Evolutionary conservation across 2,113 vertebrate species (phyloP).

Genomic region (Melanostigma gelatinosum): DNA sequence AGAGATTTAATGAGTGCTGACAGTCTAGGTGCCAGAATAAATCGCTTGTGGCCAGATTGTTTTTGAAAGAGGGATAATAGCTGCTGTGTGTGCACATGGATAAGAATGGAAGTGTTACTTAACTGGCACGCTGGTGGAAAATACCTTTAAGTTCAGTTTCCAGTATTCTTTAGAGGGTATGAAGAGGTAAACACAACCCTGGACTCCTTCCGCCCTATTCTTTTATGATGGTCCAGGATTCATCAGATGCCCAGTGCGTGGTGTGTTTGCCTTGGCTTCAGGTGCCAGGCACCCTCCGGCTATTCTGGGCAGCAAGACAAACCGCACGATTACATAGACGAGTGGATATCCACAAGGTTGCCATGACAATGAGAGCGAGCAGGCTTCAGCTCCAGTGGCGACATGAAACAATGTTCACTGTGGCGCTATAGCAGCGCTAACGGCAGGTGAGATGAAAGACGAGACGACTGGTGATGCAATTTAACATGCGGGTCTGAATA

Average conservation of each 20-base stretch:
- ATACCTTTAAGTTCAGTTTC: slow-evolving; percentile 1
- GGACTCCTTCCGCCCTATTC: not conserved
- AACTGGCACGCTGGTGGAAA: slow-evolving; percentile 20
- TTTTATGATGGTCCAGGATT: slow-evolving; percentile 26
- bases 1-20: slow-evolving; percentile 35
- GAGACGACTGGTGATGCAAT: not conserved
- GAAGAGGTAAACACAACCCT: not conserved
- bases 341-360: slow-evolving; percentile 61
- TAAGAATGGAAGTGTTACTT: slow-evolving; percentile 3
- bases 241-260: slow-evolving; percentile 33
- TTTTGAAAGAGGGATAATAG: slow-evolving; percentile 20
- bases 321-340: slow-evolving; percentile 59
- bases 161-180: not conserved
- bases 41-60: slow-evolving; percentile 34
- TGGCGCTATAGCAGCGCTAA: not conserved
- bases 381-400: slow-evolving; percentile 39
- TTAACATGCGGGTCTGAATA: not conserved
- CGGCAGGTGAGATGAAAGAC: slow-evolving; percentile 5
- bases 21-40: slow-evolving; percentile 29
- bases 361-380: slow-evolving; percentile 62
- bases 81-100: slow-evolving; percentile 4
- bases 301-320: slow-evolving; percentile 68
- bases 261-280: slow-evolving; percentile 48
- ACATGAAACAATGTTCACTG: slow-evolving; percentile 38
- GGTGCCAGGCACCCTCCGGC: slow-evolving; percentile 54